Base-by-base conservation (phyloP, 2,888 invertebrate species). In the Lepas anatifera region DNA sequence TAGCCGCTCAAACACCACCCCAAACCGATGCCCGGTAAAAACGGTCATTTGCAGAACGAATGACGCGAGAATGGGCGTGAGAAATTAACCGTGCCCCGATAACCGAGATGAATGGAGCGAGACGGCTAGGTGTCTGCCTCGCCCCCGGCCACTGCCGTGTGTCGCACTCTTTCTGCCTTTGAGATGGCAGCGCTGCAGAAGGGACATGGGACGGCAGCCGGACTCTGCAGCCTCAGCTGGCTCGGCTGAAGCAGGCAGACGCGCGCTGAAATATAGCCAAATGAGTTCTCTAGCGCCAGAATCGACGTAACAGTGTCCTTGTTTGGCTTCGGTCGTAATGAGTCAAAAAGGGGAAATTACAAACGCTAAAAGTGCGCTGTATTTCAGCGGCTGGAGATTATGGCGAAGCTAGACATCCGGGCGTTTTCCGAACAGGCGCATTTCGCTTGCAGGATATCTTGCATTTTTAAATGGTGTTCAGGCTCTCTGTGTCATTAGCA, bases 331-430 rank as follows among this genome's bases (percentile, higher is more conserved):
- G 58, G 32, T 25, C 18, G 32, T 58, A 58, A 58, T 58, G 58
- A 58, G 58, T 58, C 58, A 58, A 58, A 58, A 58, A 58, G 35
- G n/a, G 58, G 58, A 58, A 58, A 58, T 58, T 58, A 35, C 58
- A 58, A 29, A 35, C 58, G 58, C 35, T 58, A 22, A 25, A 58
- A 35, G 58, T 18, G 32, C 8, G 58, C 58, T 35, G 22, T 58
- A 58, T 58, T 58, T 58, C 25, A 58, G 58, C 58, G 35, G 32
- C 22, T 11, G 32, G 7, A 32, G 32, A 58, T 58, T 58, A 35
- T 22, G 32, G 35, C 58, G 22, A 7, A 4, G 18, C 3, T 10
- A 35, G 58, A 35, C 22, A 3, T 25, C 58, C 25, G 58, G 35
- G 10, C 35, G 58, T 18, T 32, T 22, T 35, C 35, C 22, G 58